A percentile compares a stretch with the other conserved stretches of the same genome.
These are phyloP conservation scores for Nomia melanderi DNA, from an alignment of 1,140 invertebrate genomes.

Conservation along the genomic window DNA sequence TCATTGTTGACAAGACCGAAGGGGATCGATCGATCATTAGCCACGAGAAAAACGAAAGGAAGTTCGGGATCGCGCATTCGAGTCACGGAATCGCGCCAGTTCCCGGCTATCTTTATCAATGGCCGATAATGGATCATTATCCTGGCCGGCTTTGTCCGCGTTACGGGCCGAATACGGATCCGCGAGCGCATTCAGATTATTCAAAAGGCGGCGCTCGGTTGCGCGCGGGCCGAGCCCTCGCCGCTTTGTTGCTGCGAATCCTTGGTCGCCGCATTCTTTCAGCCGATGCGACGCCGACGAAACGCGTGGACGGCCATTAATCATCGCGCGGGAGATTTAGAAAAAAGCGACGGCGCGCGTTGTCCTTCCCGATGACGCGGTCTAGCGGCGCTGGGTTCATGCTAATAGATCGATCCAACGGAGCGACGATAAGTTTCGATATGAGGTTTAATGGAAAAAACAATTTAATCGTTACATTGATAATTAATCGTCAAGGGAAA, in stretches of 20 bases:
- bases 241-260: conserved; percentile 42
- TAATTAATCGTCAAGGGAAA: no score
- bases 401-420: conserved; percentile 44
- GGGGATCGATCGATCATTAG: conserved; percentile 37
- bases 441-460: no score
- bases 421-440: no score
- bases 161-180: conserved; percentile 35
- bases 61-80: conserved; percentile 24
- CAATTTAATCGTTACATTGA: no score
- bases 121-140: conserved; percentile 53
- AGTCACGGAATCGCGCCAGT: conserved; percentile 41
- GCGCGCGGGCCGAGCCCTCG: background rate
- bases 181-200: conserved; percentile 40
- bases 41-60: conserved; percentile 3
- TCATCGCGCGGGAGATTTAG: conserved; percentile 38
- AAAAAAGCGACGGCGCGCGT: conserved; percentile 33
- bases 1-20: conserved; percentile 42
- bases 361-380: conserved; percentile 39
- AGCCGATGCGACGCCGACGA: conserved; percentile 27
- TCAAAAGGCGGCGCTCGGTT: conserved; percentile 26
- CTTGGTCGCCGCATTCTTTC: conserved; percentile 43
- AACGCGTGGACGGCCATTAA: conserved; percentile 35
- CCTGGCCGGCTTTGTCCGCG: conserved; percentile 23
- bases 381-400: background rate
- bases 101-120: conserved; percentile 45